Evolutionary conservation across 2,888 invertebrate species (phyloP), one percentile per base, ranked within the genome.

Genomic region (Podabrus alpinus): DNA sequence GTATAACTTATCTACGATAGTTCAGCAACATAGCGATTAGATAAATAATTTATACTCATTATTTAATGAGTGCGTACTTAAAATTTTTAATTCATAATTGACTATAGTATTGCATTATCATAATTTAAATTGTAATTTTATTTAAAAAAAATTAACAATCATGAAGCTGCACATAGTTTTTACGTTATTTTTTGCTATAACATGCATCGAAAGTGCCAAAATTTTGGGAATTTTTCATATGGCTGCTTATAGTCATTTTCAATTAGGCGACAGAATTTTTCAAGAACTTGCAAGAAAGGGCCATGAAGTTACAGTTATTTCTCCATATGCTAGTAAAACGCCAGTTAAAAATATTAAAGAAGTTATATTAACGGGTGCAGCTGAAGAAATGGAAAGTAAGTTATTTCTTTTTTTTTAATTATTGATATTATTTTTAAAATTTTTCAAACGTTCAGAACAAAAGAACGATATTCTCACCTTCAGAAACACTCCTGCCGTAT

Each of bases 271-370:
- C 68, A 79, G 78, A 2, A 73, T 83, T n/a, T 78, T 84, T 77
- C 77, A 76, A 67, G 80, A 80, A 66, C 66, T 84, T 24, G 83
- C 83, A 4, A 76, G 67, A 11, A 80, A 86, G 29, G 89, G 88
- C 2, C 88, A 89, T 79, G 84, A 87, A 68, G 85, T 89, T 19
- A 84, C 84, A 5, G 80, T 84, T 11, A 77, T 85, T 61, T 81
- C 82, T 60, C 80, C 82, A 9, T 80, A 79, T 59, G 85, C 85
- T 70, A 80, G 83, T 17, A 66, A 59, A 59, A 45, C 29, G 13
- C 84, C 84, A 9, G 84, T 87, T 74, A 82, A 84, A 15, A 88
- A 88, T 81, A 84, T 87, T 29, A 59, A 59, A 45, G 17, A 68
- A 68, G 3, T 68, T 15, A 17, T 68, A 10, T 13, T 64, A 16